These are phyloP conservation scores for Orthosia incerta DNA, from an alignment of 2,888 invertebrate species.

Conservation along the genomic window DNA sequence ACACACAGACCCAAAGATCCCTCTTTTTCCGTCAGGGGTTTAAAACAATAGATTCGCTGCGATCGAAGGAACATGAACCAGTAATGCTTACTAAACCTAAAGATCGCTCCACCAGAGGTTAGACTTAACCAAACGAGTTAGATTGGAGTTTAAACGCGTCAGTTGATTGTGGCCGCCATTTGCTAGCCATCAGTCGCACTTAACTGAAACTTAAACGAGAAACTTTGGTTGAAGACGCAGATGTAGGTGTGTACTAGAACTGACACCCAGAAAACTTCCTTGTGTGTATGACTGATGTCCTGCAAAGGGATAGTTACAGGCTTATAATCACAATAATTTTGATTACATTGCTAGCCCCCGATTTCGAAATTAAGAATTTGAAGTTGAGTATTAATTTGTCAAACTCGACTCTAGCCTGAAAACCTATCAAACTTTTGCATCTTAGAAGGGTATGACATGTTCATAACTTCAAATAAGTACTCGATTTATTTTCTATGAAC, in stretches of 20 bases:
- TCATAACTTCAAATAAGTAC: too few species aligned
- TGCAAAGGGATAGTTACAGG: background rate
- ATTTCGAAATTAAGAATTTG: too few species aligned
- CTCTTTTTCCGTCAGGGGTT: too few species aligned
- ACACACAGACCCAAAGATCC: too few species aligned
- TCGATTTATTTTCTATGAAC: background rate
- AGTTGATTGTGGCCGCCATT: conserved; percentile 73
- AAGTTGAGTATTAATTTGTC: too few species aligned
- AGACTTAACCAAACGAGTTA: conserved; percentile 63
- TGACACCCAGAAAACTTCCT: background rate
- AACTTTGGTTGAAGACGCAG: conserved; percentile 32
- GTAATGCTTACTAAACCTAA: conserved; percentile 24
- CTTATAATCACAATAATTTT: background rate
- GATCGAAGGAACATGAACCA: background rate
- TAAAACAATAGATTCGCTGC: background rate
- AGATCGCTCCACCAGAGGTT: conserved; percentile 27
- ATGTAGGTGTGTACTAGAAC: conserved; percentile 36
- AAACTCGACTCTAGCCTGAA: too few species aligned
- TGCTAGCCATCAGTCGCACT: conserved; percentile 72
- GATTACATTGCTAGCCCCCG: too few species aligned
- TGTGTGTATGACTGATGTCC: background rate
- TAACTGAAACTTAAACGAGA: conserved; percentile 67
- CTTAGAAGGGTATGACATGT: too few species aligned
- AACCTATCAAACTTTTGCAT: too few species aligned
- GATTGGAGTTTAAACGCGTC: conserved; percentile 71